Evolutionary conservation across 2,113 vertebrate species (phyloP), one percentile per base, ranked within the genome.

Genomic region (Benitochromis conjunctus): DNA sequence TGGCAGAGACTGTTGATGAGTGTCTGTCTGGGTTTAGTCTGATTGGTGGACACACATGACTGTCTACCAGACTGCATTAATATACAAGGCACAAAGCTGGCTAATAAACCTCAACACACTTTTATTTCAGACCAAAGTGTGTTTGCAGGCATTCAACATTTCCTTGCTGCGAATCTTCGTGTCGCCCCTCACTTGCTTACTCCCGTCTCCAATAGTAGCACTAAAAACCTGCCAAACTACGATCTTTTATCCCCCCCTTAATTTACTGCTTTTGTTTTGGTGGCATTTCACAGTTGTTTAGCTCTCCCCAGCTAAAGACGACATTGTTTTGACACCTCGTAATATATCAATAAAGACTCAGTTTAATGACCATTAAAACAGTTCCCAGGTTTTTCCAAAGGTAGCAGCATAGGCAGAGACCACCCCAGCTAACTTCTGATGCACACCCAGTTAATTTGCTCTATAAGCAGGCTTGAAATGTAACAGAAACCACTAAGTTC

Each of bases 21-120:
- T 79, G 89, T 82, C 83, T 90, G 71, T 53, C 71, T 76, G 89
- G 64, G 81, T 85, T 66, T 4, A 54, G 77, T 91, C 78, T 19
- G 34, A 36, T 9, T 12, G 41, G n/a, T 48, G 12, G 56, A 90
- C 3, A n/a, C 88, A 86, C 77, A 31, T 51, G 58, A 34, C 41
- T 14, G 55, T 26, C 66, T 43, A 55, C 8, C 26, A 2, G 71
- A 77, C 3, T 46, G 79, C 24, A 38, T 57, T n/a, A 38, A 9
- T 51, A 46, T 19, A 76, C 46, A 31, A 76, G 71, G 46, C 71
- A 76, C 41, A 51, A 16, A 43, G 16, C 62, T 55, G 10, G 24
- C n/a, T 82, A 82, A 13, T 69, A 66, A 66, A 71, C 51, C 80
- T n/a, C 31, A 55, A n/a, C 46, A 76, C 26, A 48, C 16, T 76